Evolutionary conservation across 2,888 invertebrate species (phyloP), one percentile per base, ranked within the genome.

Genomic region (Caenorhabditis panamensis): DNA sequence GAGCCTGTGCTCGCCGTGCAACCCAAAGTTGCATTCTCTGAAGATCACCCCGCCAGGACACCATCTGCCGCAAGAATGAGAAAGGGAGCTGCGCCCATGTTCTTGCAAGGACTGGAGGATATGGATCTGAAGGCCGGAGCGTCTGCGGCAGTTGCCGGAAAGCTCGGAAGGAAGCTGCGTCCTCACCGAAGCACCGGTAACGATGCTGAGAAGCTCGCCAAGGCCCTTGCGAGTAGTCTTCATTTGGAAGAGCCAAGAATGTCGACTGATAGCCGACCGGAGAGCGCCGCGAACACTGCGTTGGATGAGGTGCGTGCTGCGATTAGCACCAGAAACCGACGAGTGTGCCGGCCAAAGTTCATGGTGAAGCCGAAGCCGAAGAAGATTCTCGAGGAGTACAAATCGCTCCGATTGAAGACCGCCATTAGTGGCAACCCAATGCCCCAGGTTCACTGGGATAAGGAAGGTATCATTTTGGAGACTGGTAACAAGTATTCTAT

Each of bases 401-500:
- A 90, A 59, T 88, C 88, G 11, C 79, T 91, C 58, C 83, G 91
- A 53, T 77, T 91, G 51, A 91, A 90, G 79, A 85, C 88, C 16
- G 91, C 91, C 28, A 82, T 91, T 72, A 87, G 87, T 47, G 90
- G 89, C 26, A 89, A 90, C 72, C 91, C 91, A 22, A 61, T 82
- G 41, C 83, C 89, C 5, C 80, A 84, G 31, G 89, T 90, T 41
- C 77, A 81, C 36, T 90, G 90, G 89, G 88, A 90, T 79, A 88
- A 87, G 77, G 86, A 87, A 54, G 90, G 90, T 54, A 77, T 85
- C 51, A 73, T 85, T 54, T 83, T 91, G 62, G 91, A 91, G 82
- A 91, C 90, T n/a, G 91, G 91, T 54, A 91, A 89, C 87, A 91
- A 91, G 71, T 91, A 89, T 85, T 89, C 89, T 24, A 90, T 91